Conservation (phyloP, 1,140 invertebrate genomes). For the Microplitis demolitor region DNA sequence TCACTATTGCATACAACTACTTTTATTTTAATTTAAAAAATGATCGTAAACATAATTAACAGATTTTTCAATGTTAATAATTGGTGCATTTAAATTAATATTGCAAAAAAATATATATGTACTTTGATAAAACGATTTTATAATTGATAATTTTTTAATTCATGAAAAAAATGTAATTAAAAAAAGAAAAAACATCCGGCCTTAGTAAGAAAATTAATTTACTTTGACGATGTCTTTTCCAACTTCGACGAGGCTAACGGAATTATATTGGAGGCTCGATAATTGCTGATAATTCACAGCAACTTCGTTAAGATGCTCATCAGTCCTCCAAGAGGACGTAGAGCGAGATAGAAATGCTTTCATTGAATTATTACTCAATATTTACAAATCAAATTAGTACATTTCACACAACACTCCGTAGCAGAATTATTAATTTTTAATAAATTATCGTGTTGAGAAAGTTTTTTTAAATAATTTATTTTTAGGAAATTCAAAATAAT, state of each 20-base stretch:
- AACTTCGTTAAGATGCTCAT: conserved; percentile 63
- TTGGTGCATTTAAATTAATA: no score
- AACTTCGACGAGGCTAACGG: conserved; percentile 53
- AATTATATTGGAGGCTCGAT: conserved; percentile 60
- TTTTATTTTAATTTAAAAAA: no score
- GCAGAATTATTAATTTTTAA: background rate
- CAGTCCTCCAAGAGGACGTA: conserved; percentile 37
- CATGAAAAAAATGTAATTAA: conserved; percentile 17
- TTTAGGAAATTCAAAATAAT: no score
- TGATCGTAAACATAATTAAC: no score
- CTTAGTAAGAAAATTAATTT: conserved; percentile 52
- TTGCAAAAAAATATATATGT: background rate
- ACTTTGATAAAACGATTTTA: background rate
- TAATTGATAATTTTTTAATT: background rate
- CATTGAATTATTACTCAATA: conserved; percentile 61
- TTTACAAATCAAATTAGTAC: conserved; percentile 52
- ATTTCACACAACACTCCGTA: conserved; percentile 1
- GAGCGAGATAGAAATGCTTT: conserved; percentile 47
- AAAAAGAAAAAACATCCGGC: conserved; percentile 25
- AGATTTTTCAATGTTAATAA: no score
- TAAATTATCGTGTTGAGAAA: background rate
- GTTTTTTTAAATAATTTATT: background rate
- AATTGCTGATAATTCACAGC: conserved; percentile 62
- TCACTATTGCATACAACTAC: no score
- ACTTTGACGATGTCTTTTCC: conserved; percentile 53